Conservation (phyloP, 2,113 vertebrate species). For the Arothron firmamentum region DNA sequence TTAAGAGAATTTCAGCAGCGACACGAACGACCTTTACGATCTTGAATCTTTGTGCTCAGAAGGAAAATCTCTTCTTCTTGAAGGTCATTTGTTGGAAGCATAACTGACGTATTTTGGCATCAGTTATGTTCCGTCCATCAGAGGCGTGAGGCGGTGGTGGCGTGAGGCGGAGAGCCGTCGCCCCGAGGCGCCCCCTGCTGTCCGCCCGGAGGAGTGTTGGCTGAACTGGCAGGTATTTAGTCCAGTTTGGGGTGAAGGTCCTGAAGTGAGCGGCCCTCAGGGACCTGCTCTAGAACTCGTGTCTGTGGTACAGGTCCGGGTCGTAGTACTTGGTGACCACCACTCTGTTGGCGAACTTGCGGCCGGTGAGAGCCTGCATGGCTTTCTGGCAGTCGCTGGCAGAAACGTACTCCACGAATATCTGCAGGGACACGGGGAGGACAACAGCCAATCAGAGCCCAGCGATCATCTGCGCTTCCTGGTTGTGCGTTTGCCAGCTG, state of each 20-base stretch:
- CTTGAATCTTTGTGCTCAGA: constrained; percentile 48
- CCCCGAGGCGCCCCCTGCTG: too few species aligned
- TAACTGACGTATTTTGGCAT: too few species aligned
- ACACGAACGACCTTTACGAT: too few species aligned
- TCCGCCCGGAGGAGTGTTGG: too few species aligned
- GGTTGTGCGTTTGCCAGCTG: neutral
- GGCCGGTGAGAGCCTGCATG: constrained; percentile 76
- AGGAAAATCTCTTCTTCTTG: constrained; percentile 26
- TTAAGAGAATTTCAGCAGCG: too few species aligned
- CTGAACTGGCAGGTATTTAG: too few species aligned
- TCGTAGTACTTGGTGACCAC: constrained; percentile 80
- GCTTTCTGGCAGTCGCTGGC: constrained; percentile 77
- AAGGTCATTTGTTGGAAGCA: too few species aligned
- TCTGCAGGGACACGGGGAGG: constrained; percentile 46
- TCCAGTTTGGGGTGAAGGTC: too few species aligned
- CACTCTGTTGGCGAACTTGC: constrained; percentile 79
- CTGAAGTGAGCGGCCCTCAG: too few species aligned
- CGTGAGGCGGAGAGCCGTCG: too few species aligned
- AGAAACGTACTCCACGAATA: constrained; percentile 77
- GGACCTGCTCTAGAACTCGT: constrained; percentile 67
- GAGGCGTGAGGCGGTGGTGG: too few species aligned
- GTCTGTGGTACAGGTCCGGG: constrained; percentile 76
- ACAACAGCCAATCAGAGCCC: neutral
- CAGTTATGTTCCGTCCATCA: neutral
- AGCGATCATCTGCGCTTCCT: too few species aligned